Base-by-base conservation (phyloP, 2,113 vertebrate species). In the Vireo altiloquus region DNA sequence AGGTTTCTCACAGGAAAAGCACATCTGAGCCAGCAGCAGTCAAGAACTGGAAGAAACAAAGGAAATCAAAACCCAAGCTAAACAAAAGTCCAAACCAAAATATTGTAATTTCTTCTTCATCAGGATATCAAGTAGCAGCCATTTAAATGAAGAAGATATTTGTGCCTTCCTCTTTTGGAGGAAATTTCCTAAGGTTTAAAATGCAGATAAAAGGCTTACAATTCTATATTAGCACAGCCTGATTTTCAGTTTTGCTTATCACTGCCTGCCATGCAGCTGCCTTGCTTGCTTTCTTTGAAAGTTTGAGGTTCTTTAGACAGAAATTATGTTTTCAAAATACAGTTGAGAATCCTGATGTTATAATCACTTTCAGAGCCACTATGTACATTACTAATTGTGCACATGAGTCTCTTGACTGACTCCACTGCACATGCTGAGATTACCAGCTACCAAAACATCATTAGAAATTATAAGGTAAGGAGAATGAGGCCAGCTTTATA, bases 191-290 rank as follows among this genome's bases (percentile, higher is more conserved):
- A 56, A 83, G 61, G 78, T 94, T 94, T 89, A 56, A 92, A 83
- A 92, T 66, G 56, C 57, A 92, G 59, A 90, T 80, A 74, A 91
- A 92, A 92, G 60, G 46, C 81, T 90, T 95, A 81, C 18, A 83
- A 53, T 78, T 80, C 74, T 37, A 7, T 80, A 89, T 77, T 87
- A 87, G 64, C 86, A 90, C 50, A 78, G 93, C 40, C 92, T 70
- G 68, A 91, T 92, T 95, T 95, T 94, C 83, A 87, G 77, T 92
- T 82, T 69, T 95, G 86, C 95, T 94, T 96, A 96, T 96, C 95
- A 64, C 90, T 82, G 90, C 81, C 66, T 86, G 82, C 92, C 96
- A 93, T 82, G 69, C 94, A 92, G 92, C 88, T 94, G 93, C 72
- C n/a, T 94, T 79, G 17, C 65, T 95, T 81, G 52, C 31, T 92